Base-by-base conservation (phyloP, 1,140 invertebrate species). In the Matsumurasca onukii region DNA sequence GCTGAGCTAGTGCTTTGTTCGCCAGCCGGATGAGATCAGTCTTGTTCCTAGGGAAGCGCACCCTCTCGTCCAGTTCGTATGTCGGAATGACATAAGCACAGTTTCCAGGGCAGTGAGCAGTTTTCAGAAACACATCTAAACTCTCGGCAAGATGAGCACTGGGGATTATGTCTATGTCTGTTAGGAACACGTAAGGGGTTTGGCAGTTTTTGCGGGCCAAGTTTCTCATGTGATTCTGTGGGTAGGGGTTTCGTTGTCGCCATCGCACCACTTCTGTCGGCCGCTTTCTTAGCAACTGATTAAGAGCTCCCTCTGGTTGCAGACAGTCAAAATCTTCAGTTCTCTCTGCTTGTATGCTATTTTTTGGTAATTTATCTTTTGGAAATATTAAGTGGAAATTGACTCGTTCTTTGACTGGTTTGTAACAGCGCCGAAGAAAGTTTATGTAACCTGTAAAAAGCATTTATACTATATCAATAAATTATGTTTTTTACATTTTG, bases 81-180 rank as follows among this genome's bases (percentile, higher is more conserved):
- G 93, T 95, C 0, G 96, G 95, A 67, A 98, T 89, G 1, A 98
- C 94, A 79, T 91, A 98, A 1, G 92, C 95, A 76, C 93, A 94
- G 68, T 86, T 80, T 24, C 84, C 82, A n/a, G 70, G 72, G 51
- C 76, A 78, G 31, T 68, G 70, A 1, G 77, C 75, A 0, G 72
- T 81, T 25, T 76, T 79, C 0, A 94, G 79, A 76, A 95, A 95
- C 9, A 83, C 80, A 70, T 92, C 86, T 27, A 95, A 78, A 0
- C 82, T 80, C 15, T 84, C 81, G 0, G 88, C 86, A 78, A 90
- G 82, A 66, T 88, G 86, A 51, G 79, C 81, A 70, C 88, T 89
- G 0, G 93, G 92, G 27, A 95, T 87, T 48, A 95, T 91, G 77
- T 95, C 93, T 2, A 95, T 86, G 77, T 95, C 93, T 0, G 91